These are phyloP conservation scores for Pomatostomus ruficeps DNA, from an alignment of 2,113 vertebrate genomes.

Conservation along the genomic window DNA sequence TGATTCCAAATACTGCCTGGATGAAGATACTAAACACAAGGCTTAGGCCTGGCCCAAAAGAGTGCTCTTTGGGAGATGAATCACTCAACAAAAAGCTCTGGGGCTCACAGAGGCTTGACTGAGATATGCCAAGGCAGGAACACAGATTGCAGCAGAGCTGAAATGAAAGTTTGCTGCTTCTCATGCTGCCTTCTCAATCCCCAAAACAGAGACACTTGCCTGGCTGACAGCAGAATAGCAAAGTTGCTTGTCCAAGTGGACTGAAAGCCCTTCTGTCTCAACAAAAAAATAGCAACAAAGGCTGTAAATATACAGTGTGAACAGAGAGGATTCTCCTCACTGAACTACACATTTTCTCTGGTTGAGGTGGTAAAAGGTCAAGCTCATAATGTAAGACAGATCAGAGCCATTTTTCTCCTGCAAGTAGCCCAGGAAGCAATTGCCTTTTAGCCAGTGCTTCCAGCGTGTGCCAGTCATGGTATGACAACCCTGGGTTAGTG, in stretches of 20 bases:
- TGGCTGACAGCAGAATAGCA: background rate
- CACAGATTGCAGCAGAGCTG: background rate
- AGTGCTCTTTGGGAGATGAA: background rate
- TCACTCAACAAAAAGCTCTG: background rate
- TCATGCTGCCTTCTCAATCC: background rate
- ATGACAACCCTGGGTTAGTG: no score
- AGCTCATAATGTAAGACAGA: rapidly evolving
- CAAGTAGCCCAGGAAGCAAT: background rate
- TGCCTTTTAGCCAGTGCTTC: background rate
- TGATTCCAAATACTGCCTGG: background rate
- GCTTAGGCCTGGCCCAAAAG: background rate
- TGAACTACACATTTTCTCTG: background rate
- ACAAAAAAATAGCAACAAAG: background rate
- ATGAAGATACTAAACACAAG: background rate
- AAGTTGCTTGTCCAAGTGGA: background rate
- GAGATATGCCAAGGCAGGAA: background rate
- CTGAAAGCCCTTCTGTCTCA: background rate
- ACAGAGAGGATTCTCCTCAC: background rate
- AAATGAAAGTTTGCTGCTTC: background rate
- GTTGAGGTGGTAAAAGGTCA: background rate
- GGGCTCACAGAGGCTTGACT: background rate
- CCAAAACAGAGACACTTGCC: background rate
- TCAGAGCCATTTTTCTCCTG: background rate
- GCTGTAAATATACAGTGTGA: background rate
- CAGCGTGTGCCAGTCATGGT: rapidly evolving